These are phyloP conservation scores for Sesia bembeciformis DNA, from an alignment of 2,888 invertebrate species.

Conservation along the genomic window DNA sequence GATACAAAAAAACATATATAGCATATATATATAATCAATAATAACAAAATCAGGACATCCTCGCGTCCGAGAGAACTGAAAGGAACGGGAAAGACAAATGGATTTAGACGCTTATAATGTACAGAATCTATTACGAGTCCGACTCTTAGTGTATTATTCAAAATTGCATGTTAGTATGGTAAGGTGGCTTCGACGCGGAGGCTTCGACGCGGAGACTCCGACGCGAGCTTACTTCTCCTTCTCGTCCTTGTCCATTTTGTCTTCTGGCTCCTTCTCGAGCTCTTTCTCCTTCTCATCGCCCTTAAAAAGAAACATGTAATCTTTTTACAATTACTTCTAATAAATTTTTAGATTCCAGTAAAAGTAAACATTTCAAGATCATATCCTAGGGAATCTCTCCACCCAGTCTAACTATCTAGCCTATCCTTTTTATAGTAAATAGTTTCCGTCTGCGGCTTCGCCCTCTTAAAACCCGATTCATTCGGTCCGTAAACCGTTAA, in stretches of 20 bases:
- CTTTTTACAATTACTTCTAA: no score
- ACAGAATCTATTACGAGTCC: slow-evolving; percentile 54
- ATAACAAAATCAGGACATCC: slow-evolving; percentile 17
- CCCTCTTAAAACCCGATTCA: no score
- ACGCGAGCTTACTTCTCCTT: slow-evolving; percentile 14
- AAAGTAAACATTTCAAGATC: no score
- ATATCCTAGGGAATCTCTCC: no score
- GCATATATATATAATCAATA: slow-evolving; percentile 24
- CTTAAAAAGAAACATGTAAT: slow-evolving; percentile 53
- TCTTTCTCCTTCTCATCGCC: slow-evolving; percentile 85
- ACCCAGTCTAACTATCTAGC: no score
- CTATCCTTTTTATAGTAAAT: no score
- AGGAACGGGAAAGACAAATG: slow-evolving; percentile 68
- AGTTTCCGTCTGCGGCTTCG: no score
- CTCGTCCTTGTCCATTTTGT: slow-evolving; percentile 80
- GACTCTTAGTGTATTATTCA: slow-evolving; percentile 45
- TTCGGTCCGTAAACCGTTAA: no score
- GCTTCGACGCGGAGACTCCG: no score
- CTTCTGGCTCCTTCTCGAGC: slow-evolving; percentile 77
- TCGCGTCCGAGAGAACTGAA: slow-evolving; percentile 33
- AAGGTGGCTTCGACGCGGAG: neutral
- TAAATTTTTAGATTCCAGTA: no score
- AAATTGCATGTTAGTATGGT: slow-evolving; percentile 21
- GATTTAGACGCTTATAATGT: slow-evolving; percentile 64
- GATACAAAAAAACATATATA: slow-evolving; percentile 20